Conservation (phyloP, 2,888 invertebrate species). For the Rhingia rostrata region DNA sequence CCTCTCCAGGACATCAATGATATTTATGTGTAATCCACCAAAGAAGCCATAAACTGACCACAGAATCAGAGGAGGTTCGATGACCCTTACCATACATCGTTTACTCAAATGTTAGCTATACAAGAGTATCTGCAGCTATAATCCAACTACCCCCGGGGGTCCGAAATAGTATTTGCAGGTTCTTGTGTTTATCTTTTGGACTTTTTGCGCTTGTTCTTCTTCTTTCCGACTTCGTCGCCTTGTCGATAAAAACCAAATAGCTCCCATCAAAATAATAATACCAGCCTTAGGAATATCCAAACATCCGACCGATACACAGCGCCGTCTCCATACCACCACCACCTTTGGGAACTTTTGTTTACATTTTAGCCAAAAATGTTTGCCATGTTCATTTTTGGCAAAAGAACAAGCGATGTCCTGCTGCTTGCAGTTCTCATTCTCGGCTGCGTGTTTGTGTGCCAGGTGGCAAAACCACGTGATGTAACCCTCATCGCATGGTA, state of each 20-base stretch:
- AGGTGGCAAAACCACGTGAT: slow-evolving; percentile 52
- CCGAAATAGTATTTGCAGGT: slow-evolving; percentile 9
- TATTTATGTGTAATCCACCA: neutral
- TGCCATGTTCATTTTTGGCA: slow-evolving; percentile 27
- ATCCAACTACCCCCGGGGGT: slow-evolving; percentile 8
- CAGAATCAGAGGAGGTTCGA: neutral
- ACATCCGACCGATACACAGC: slow-evolving; percentile 30
- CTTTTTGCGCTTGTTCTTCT: slow-evolving; percentile 20
- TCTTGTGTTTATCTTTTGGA: slow-evolving; percentile 46
- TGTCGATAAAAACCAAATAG: slow-evolving; percentile 26
- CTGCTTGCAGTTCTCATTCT: slow-evolving; percentile 64
- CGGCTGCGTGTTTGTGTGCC: slow-evolving; percentile 35
- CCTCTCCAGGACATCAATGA: neutral
- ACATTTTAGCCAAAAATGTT: slow-evolving; percentile 43
- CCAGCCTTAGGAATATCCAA: slow-evolving; percentile 60
- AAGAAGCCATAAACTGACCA: slow-evolving; percentile 34
- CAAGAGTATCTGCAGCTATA: neutral
- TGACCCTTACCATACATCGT: neutral
- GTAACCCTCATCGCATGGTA: neutral
- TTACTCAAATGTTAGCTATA: neutral
- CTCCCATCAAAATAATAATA: slow-evolving; percentile 57
- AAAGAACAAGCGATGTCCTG: slow-evolving; percentile 50
- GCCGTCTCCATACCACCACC: slow-evolving; percentile 3
- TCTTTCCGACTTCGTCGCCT: slow-evolving; percentile 15
- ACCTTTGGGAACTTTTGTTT: slow-evolving; percentile 37